Conservation (phyloP, 2,888 invertebrate species). For the Tetramorium bicarinatum region DNA sequence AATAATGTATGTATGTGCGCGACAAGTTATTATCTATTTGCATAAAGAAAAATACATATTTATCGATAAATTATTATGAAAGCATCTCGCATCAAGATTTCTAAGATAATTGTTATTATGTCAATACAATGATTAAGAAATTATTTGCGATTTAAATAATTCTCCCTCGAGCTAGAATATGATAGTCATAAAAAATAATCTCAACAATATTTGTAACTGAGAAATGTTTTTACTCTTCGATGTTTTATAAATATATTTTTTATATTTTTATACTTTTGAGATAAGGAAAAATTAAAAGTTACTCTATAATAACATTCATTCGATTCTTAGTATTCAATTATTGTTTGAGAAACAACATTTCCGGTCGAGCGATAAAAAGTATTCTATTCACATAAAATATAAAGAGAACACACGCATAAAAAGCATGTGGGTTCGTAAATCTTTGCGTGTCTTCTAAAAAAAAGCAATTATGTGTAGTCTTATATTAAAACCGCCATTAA, state of each 20-base stretch:
- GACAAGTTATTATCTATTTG: background rate
- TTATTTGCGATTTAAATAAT: slow-evolving; percentile 6
- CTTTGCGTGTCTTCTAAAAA: background rate
- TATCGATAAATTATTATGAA: background rate
- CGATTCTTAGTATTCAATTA: background rate
- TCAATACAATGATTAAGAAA: slow-evolving; percentile 38
- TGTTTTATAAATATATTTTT: background rate
- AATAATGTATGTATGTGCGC: background rate
- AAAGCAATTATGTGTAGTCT: background rate
- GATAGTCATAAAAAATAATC: background rate
- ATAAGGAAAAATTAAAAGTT: background rate
- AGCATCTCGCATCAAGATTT: background rate
- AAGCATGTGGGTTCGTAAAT: background rate
- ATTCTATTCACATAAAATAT: slow-evolving; percentile 10
- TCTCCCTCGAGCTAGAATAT: background rate
- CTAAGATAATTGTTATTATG: slow-evolving; percentile 38
- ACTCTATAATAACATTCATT: background rate
- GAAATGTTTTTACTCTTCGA: background rate
- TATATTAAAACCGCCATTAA: slow-evolving; percentile 26
- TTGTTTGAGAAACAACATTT: background rate
- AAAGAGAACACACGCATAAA: background rate
- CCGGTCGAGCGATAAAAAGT: background rate
- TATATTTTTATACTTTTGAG: background rate
- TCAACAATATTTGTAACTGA: background rate
- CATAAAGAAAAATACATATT: background rate